Evolutionary conservation across 2,888 invertebrate genomes (phyloP), one percentile per base, ranked within the genome.

Genomic region (Oxyscelio sp.): DNA sequence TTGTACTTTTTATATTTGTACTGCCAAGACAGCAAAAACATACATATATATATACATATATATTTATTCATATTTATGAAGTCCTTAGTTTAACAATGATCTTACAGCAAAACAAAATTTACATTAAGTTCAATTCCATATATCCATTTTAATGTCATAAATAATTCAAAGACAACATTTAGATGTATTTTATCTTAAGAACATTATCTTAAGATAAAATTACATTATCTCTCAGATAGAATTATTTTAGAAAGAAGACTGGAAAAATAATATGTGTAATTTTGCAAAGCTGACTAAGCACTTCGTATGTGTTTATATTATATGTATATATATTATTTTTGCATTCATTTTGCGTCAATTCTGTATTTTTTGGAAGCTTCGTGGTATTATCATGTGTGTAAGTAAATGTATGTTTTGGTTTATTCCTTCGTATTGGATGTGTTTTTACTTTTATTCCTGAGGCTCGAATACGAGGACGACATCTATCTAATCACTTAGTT

Each of bases 321-420:
- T n/a, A n/a, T 40, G 3, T 2, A 5, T 40, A n/a, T 40, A 40
- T 9, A 9, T 4, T 8, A 40, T 3, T 40, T 1, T 43, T 70
- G 27, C 11, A 15, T 68, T 54, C 15, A 52, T 38, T 40, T 40
- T 40, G n/a, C 40, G 40, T n/a, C 40, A 40, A n/a, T 43, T 54
- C 27, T 43, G 71, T 73, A 61, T 40, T 40, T 61, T 50, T 73
- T 61, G 24, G 24, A 52, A 9, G 40, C 50, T 61, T 61, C 59
- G 9, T 68, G 40, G 38, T 11, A 73, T 40, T 59, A 24, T 61
- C 50, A 40, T 59, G n/a, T 59, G 34, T 27, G 59, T 71, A 59
- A 71, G 58, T 34, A 24, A 34, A 65, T n/a, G 31, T 58, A 58
- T 19, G 38, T 58, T 54, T 19, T 40, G 43, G 17, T 63, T 21